phyloP scores from a whole-genome alignment of 2,113 vertebrate species.

The Microtus ochrogaster region DNA sequence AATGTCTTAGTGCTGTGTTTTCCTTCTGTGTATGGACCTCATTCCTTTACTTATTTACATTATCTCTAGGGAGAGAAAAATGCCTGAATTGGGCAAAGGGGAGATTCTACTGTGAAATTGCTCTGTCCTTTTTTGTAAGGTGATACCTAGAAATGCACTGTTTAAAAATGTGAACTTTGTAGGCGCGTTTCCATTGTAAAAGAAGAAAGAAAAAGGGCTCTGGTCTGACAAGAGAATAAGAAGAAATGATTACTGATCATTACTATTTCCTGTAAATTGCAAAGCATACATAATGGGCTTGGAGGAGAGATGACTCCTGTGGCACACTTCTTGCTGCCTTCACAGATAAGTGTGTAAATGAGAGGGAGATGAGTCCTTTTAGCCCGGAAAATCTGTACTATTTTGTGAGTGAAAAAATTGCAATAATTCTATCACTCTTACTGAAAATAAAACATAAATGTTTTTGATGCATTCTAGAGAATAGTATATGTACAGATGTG shows the following conservation, averaged over 20 bases:
- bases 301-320: constrained; percentile 75
- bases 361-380: constrained; percentile 84
- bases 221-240: constrained; percentile 70
- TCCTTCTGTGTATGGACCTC: constrained; percentile 34
- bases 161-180: constrained; percentile 72
- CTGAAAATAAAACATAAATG: constrained; percentile 82
- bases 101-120: constrained; percentile 73
- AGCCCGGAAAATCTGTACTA: constrained; percentile 80
- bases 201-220: constrained; percentile 57
- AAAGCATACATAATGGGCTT: constrained; percentile 78
- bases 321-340: constrained; percentile 79
- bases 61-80: constrained; percentile 63
- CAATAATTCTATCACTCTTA: constrained; percentile 84
- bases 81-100: constrained; percentile 52
- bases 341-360: constrained; percentile 83
- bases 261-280: constrained; percentile 84
- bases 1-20: constrained; percentile 31
- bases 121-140: constrained; percentile 48
- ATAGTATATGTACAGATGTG: constrained; percentile 75
- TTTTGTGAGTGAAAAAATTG: constrained; percentile 84
- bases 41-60: constrained; percentile 67
- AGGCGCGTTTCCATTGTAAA: constrained; percentile 68
- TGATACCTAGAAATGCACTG: constrained; percentile 60
- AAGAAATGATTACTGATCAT: constrained; percentile 83
- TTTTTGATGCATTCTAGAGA: constrained; percentile 81